Base-by-base conservation (phyloP, 2,888 invertebrate genomes). In the Lithodes maja region DNA sequence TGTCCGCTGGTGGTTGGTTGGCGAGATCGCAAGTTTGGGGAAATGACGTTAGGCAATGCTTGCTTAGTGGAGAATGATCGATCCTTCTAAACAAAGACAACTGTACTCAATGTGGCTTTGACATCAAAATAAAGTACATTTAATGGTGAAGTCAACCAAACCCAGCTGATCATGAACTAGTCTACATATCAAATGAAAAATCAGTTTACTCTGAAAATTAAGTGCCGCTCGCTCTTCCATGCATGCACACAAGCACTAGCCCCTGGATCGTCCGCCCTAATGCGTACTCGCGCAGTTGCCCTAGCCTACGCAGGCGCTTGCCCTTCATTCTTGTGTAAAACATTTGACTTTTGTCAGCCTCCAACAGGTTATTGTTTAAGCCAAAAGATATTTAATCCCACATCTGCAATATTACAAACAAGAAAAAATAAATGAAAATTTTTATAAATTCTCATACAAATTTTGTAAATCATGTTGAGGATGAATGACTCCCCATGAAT, bases 251-350 rank as follows among this genome's bases (percentile, higher is more conserved):
- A 85, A 88, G 88, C 81, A 75, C 55, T 85, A 78, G 74, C 88
- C 77, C 15, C 52, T 68, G 78, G 82, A 81, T 75, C 54, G 84
- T 88, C 88, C 87, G 90, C 90, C 87, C 90, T 90, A 90, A 7
- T 82, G 86, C 86, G 90, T 86, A 52, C 90, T 75, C 90, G 90
- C 80, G 81, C 82, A 54, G 17, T 85, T 55, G 90, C 85, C 85
- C 90, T 90, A 78, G 9, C 82, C 90, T 87, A 82, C 52, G 90
- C 90, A 69, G 81, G 90, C 90, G 90, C 90, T 90, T 90, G 84
- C 85, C 87, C 85, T 85, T 78, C 33, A 33, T 78, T 83, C 68
- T 69, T 69, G 68, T 53, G 74, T 53, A 71, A 84, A 69, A 74
- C 68, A 55, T 85, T 80, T 80, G 84, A 90, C 86, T 86, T 80